phyloP scores from a whole-genome alignment of 23 tunicate species.

The Phallusia fumigata region DNA sequence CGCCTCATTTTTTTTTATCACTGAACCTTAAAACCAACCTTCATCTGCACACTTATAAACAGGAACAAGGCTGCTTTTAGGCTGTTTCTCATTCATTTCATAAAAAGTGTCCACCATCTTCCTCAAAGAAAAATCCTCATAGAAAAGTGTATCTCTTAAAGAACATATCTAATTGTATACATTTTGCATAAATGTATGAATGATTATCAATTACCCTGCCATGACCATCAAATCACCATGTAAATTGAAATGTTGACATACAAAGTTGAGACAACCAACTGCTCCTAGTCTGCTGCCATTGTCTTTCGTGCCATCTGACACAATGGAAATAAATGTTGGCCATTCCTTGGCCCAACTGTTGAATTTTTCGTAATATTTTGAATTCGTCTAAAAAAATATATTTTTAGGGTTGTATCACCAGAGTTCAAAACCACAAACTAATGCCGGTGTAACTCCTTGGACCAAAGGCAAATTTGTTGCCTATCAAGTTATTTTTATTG shows the following conservation, averaged over 20 bases:
- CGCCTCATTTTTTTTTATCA: neutral
- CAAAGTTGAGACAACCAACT: conserved; percentile 57
- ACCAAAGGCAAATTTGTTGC: too few relatives aligned
- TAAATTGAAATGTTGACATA: conserved; percentile 17
- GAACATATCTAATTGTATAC: neutral
- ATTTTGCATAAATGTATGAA: too few relatives aligned
- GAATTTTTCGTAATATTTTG: conserved; percentile 39
- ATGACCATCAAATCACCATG: conserved; percentile 41
- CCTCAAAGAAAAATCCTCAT: conserved; percentile 39
- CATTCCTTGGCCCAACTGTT: conserved; percentile 29
- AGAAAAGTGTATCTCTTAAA: conserved; percentile 69
- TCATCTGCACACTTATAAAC: conserved; percentile 54
- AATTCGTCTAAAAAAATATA: conserved; percentile 61
- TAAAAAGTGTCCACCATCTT: conserved; percentile 25
- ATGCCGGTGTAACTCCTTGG: too few relatives aligned
- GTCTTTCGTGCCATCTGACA: conserved; percentile 46
- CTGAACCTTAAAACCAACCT: neutral
- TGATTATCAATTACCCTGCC: conserved; percentile 77
- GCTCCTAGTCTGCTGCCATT: conserved; percentile 83
- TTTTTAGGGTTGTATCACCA: too few relatives aligned
- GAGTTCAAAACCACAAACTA: too few relatives aligned
- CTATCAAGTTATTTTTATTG: too few relatives aligned
- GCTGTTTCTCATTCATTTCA: neutral
- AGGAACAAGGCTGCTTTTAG: conserved; percentile 38
- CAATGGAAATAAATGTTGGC: conserved; percentile 41